Conservation (phyloP, 2,797 vertebrate genomes). For the Apogon talboti region DNA sequence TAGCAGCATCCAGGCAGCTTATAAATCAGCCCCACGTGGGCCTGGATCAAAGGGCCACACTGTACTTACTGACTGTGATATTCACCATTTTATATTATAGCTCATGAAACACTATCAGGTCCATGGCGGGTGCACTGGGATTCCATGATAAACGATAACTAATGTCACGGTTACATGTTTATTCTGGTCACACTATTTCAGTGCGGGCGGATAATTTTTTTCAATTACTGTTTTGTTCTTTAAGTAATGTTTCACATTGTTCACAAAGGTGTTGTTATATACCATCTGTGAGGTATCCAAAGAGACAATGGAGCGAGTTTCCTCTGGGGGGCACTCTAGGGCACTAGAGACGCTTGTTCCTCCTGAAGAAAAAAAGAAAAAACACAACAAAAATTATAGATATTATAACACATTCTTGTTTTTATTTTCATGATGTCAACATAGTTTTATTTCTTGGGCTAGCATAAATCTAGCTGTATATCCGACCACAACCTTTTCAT, state of each 20-base stretch:
- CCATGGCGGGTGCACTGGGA: slow-evolving; percentile 1
- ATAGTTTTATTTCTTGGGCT: too few species aligned
- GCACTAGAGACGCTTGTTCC: slow-evolving; percentile 96
- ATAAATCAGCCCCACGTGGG: slow-evolving; percentile 62
- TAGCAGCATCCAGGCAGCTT: slow-evolving; percentile 46
- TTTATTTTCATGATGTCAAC: too few species aligned
- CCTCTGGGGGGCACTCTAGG: slow-evolving; percentile 94
- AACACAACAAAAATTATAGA: not conserved
- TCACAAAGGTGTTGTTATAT: slow-evolving; percentile 49
- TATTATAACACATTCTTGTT: too few species aligned
- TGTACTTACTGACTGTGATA: slow-evolving; percentile 21
- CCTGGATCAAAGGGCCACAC: slow-evolving; percentile 65
- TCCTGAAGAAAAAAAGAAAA: slow-evolving; percentile 79
- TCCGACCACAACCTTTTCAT: too few species aligned
- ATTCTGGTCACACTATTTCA: not conserved
- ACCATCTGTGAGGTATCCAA: slow-evolving; percentile 99
- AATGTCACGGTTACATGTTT: not conserved
- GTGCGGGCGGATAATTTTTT: not conserved
- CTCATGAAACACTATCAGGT: slow-evolving; percentile 35
- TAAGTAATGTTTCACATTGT: too few species aligned
- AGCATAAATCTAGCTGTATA: too few species aligned
- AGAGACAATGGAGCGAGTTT: slow-evolving; percentile 93
- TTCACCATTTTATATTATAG: slow-evolving; percentile 46
- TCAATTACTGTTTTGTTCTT: not conserved
- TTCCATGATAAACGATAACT: slow-evolving; percentile 12